These are phyloP conservation scores for Nemotelus nigrinus DNA, from an alignment of 2,888 invertebrate species.

Conservation along the genomic window DNA sequence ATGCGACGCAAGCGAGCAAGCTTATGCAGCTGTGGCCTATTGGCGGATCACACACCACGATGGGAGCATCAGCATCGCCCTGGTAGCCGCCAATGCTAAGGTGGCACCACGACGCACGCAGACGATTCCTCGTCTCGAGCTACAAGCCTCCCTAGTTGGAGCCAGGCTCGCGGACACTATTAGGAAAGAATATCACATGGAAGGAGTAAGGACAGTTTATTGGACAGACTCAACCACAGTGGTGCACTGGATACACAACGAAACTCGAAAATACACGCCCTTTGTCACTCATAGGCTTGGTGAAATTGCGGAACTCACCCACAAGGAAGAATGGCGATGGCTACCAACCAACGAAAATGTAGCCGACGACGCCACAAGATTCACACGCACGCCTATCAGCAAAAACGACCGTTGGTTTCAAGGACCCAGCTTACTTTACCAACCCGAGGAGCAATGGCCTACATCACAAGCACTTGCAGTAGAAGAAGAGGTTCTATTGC, in stretches of 20 bases:
- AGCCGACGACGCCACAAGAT: neutral
- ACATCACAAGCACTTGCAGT: too few species aligned
- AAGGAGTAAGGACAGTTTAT: conserved; percentile 1
- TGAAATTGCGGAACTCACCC: conserved; percentile 14
- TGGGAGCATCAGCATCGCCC: conserved; percentile 12
- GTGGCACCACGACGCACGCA: conserved; percentile 1
- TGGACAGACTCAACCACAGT: conserved; percentile 9
- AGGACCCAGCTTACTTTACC: neutral
- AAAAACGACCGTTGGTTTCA: conserved; percentile 9
- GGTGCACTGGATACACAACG: conserved; percentile 13
- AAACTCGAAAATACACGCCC: conserved; percentile 10
- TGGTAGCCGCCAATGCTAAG: conserved; percentile 4
- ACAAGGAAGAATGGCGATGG: conserved; percentile 8
- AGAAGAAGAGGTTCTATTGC: too few species aligned
- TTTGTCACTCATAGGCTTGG: neutral
- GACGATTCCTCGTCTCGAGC: neutral
- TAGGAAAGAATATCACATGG: neutral
- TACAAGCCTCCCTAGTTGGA: conserved; percentile 1
- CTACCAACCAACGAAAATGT: conserved; percentile 2
- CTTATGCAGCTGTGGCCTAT: conserved; percentile 6
- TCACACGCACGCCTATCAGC: neutral
- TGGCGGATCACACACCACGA: neutral
- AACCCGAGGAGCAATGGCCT: too few species aligned
- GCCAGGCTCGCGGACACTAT: conserved; percentile 7
- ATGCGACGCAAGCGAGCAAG: conserved; percentile 5